A percentile compares a stretch with the other conserved stretches of the same genome.
phyloP scores from a whole-genome alignment of 2,888 invertebrate genomes.

The Subacronicta megacephala region DNA sequence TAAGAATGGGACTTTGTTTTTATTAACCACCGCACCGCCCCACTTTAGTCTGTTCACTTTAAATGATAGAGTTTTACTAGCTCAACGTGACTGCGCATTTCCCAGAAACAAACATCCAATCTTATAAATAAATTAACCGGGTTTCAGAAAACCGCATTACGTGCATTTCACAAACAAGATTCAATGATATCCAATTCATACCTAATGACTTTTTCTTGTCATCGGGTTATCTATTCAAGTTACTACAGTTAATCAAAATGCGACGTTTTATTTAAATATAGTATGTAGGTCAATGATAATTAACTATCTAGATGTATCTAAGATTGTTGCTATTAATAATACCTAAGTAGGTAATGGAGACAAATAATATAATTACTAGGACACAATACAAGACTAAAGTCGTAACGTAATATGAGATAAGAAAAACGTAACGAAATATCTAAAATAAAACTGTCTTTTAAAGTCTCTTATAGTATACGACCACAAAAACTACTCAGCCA shows the following conservation, averaged over 20 bases:
- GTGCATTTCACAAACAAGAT: conserved; percentile 44
- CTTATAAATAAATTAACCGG: conserved; percentile 10
- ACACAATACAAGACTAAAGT: conserved; percentile 7
- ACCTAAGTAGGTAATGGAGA: conserved; percentile 37
- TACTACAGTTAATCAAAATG: conserved; percentile 11
- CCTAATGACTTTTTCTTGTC: conserved; percentile 25
- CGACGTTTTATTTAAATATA: conserved; percentile 21
- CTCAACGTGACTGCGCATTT: background rate
- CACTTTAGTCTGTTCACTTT: no score
- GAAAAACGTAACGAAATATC: conserved; percentile 5
- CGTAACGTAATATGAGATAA: conserved; percentile 7
- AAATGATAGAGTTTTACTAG: no score
- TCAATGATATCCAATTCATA: conserved; percentile 16
- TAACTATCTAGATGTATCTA: conserved; percentile 22
- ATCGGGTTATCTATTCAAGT: conserved; percentile 15
- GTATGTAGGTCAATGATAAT: conserved; percentile 40
- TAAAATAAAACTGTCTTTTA: no score
- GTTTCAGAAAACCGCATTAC: conserved; percentile 6
- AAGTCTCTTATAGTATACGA: no score
- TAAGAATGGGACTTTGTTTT: conserved; percentile 4
- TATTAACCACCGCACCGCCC: no score
- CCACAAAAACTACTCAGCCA: no score
- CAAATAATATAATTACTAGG: conserved; percentile 16
- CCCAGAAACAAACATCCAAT: conserved; percentile 8
- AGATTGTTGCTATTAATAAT: conserved; percentile 36